phyloP scores from a whole-genome alignment of 64 coral and sea anemone genomes.

The Acropora tenuis region DNA sequence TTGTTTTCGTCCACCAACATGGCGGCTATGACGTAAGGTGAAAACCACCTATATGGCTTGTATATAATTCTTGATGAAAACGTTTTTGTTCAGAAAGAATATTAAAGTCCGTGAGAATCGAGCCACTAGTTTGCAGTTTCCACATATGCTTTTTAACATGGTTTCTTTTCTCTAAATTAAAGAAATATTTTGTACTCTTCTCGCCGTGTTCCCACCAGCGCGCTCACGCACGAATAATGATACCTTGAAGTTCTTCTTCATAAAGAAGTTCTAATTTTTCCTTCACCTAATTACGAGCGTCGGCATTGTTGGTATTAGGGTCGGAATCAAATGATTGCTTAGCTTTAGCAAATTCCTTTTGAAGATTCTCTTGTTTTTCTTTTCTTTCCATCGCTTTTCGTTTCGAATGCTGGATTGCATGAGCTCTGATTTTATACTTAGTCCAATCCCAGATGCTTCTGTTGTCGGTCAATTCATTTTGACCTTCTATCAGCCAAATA shows the following conservation, averaged over 20 bases:
- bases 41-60: background rate
- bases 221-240: background rate
- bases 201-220: background rate
- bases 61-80: slow-evolving; percentile 13
- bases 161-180: background rate
- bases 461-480: slow-evolving; percentile 7
- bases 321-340: too few relatives aligned
- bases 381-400: background rate
- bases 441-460: slow-evolving; percentile 39
- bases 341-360: too few relatives aligned
- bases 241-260: too few relatives aligned
- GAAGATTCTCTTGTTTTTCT: background rate
- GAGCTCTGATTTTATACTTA: background rate
- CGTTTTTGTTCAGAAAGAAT: background rate
- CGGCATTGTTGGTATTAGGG: too few relatives aligned
- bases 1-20: too few relatives aligned
- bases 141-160: background rate
- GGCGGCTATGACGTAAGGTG: too few relatives aligned
- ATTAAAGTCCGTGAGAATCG: background rate
- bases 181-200: background rate
- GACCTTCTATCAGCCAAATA: slow-evolving; percentile 19
- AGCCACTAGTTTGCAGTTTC: background rate
- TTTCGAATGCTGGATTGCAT: background rate
- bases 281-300: too few relatives aligned
- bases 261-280: too few relatives aligned